Evolutionary conservation across 2,113 vertebrate genomes (phyloP).

Genomic region (Plecturocebus donacophilus): DNA sequence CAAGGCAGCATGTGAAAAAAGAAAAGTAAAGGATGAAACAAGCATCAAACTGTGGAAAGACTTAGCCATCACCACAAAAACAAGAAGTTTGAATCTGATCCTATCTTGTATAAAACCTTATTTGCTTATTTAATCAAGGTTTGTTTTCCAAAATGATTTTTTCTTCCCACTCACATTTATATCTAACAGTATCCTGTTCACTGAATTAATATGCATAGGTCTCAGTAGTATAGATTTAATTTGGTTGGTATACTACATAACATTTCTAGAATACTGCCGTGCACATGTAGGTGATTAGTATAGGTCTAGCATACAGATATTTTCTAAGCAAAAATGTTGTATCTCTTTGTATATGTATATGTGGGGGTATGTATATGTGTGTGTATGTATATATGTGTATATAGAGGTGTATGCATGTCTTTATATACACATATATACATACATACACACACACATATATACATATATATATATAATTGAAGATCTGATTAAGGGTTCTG

Average conservation of each 20-base stretch:
- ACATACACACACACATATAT: no score
- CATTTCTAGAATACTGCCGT: neutral
- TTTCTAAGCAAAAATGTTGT: constrained; percentile 54
- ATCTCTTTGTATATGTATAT: neutral
- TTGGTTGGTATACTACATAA: neutral
- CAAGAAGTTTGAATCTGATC: neutral
- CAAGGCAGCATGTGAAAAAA: neutral
- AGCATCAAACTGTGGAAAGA: neutral
- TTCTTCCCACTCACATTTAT: neutral
- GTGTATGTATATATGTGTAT: neutral
- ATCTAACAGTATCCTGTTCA: neutral
- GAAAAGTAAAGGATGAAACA: neutral
- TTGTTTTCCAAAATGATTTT: neutral
- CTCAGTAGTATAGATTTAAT: constrained; percentile 3
- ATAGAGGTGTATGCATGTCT: no score
- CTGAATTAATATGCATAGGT: constrained; percentile 16
- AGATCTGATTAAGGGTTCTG: neutral
- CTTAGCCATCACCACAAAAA: neutral
- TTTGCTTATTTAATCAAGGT: neutral
- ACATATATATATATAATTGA: neutral
- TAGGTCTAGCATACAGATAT: neutral
- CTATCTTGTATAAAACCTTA: constrained; percentile 19
- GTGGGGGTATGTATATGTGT: neutral
- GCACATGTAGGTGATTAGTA: neutral
- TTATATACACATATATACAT: no score